phyloP scores from a whole-genome alignment of 2,888 invertebrate genomes.

The Sminthurides aquaticus region DNA sequence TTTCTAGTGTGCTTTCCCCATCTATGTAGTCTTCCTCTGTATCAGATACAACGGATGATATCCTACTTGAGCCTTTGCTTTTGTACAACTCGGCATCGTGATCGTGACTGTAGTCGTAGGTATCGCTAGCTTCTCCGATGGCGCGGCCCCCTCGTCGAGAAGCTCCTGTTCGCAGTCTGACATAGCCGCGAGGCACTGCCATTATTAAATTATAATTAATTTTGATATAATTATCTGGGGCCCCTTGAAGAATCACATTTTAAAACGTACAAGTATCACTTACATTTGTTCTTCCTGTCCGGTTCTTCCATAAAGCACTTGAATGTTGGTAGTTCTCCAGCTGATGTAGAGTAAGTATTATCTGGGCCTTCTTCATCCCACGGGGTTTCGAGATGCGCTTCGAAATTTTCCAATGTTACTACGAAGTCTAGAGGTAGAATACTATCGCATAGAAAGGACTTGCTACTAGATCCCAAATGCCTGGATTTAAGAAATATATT shows the following conservation, averaged over 20 bases:
- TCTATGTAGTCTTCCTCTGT: slow-evolving; percentile 19
- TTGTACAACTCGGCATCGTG: background rate
- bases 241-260: no score
- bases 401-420: slow-evolving; percentile 43
- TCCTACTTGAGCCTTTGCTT: slow-evolving; percentile 4
- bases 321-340: slow-evolving; percentile 33
- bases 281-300: slow-evolving; percentile 31
- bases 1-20: background rate
- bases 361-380: slow-evolving; percentile 33
- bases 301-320: slow-evolving; percentile 43
- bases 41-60: slow-evolving; percentile 18
- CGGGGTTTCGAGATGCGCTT: slow-evolving; percentile 37
- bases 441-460: slow-evolving; percentile 35
- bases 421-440: slow-evolving; percentile 39
- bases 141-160: background rate
- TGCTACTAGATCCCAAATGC: slow-evolving; percentile 4
- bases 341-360: slow-evolving; percentile 41
- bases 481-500: background rate
- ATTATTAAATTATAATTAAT: no score
- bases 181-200: slow-evolving; percentile 26
- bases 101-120: slow-evolving; percentile 19
- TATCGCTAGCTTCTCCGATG: background rate
- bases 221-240: no score
- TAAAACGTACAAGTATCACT: background rate
- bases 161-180: slow-evolving; percentile 26